A percentile compares a stretch with the other conserved stretches of the same genome.
Conservation (phyloP, 2,113 vertebrate species). For the Neodon shergylaensis region DNA sequence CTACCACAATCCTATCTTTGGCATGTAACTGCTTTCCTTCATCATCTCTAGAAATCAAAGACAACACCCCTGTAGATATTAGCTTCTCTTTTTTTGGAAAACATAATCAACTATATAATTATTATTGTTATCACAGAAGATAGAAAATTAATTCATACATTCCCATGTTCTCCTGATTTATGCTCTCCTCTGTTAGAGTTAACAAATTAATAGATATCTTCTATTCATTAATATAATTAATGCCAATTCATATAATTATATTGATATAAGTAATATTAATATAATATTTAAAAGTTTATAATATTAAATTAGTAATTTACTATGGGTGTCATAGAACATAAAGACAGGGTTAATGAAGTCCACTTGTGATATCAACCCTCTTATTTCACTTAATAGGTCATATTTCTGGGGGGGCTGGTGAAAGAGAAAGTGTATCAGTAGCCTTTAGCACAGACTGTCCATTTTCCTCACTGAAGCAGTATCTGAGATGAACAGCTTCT, state of each 20-base stretch:
- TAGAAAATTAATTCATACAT: background rate
- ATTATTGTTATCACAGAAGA: background rate
- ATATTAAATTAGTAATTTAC: no score
- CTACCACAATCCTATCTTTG: no score
- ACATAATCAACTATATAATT: background rate
- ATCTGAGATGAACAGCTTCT: background rate
- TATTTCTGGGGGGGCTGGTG: background rate
- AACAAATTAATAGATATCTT: background rate
- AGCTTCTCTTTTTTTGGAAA: background rate
- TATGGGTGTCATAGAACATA: background rate
- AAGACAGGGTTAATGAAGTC: background rate
- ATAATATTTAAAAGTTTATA: no score
- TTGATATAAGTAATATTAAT: background rate
- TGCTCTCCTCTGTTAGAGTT: background rate
- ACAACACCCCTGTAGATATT: no score
- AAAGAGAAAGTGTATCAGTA: rapidly evolving
- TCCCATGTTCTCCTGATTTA: background rate
- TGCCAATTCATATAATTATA: background rate
- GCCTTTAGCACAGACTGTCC: background rate
- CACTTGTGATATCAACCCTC: background rate
- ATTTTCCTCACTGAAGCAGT: no score
- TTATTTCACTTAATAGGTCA: background rate
- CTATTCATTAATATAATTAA: background rate
- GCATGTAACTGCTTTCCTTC: no score
- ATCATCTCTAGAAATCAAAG: no score